phyloP scores from a whole-genome alignment of 2,888 invertebrate species.

The Dicycla oo region DNA sequence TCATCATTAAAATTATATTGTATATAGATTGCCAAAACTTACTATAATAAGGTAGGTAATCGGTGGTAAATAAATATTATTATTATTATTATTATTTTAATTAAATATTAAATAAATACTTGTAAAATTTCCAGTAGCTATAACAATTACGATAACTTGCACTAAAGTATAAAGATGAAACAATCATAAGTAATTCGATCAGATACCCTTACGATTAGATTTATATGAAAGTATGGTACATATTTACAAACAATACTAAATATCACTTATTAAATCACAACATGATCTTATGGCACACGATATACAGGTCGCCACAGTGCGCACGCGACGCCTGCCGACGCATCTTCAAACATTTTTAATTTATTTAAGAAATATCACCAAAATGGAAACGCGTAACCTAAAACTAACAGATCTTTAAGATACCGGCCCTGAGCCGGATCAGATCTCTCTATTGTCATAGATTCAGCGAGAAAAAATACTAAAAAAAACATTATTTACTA shows the following conservation, averaged over 20 bases:
- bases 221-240: constrained; percentile 88
- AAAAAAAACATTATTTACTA: constrained; percentile 89
- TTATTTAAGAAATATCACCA: constrained; percentile 85
- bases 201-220: constrained; percentile 83
- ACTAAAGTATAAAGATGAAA: constrained; percentile 72
- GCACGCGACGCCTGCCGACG: constrained; percentile 73
- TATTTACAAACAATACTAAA: constrained; percentile 90
- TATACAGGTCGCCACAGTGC: constrained; percentile 82
- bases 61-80: constrained; percentile 68
- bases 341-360: constrained; percentile 84
- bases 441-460: constrained; percentile 92
- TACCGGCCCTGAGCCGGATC: constrained; percentile 79
- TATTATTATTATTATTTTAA: constrained; percentile 63
- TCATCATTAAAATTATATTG: constrained; percentile 50
- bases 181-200: constrained; percentile 77
- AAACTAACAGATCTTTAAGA: constrained; percentile 87
- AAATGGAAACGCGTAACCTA: constrained; percentile 79
- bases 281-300: constrained; percentile 90
- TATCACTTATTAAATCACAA: constrained; percentile 90
- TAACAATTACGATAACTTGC: constrained; percentile 66
- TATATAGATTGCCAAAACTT: constrained; percentile 64
- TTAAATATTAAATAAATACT: constrained; percentile 62
- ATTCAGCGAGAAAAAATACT: constrained; percentile 87
- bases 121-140: constrained; percentile 52
- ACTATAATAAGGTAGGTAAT: constrained; percentile 60